Evolutionary conservation across 2,797 vertebrate genomes (phyloP), one percentile per base, ranked within the genome.

Genomic region (Pseudomugil tenellus): DNA sequence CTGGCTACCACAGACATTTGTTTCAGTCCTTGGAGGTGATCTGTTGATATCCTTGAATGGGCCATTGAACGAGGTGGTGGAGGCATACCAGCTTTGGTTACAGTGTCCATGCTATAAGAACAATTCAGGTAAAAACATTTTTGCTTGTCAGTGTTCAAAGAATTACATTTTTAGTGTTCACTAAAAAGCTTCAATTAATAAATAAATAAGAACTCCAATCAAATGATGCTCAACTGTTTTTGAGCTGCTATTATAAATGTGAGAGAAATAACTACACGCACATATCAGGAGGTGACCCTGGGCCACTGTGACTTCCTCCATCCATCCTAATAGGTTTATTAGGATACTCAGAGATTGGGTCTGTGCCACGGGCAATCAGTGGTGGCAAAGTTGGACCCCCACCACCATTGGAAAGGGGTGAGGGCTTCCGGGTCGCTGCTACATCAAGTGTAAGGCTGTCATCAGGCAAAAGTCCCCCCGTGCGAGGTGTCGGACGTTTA

Each of bases 271-370:
- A 4, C 4, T 57, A 6, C 23, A 84, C 96, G 60, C 95, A 99
- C 98, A 92, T 77, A 87, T 99, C 96, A 59, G 98, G 98, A 73
- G 98, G 98, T 1, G 98, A 99, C 76, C 96, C 97, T 16, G 98
- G 97, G 41, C 95, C 95, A 72, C 96, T 99, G 80, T 93, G 91
- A 75, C 94, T 96, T 74, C 96, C 94, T 41, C 95, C 93, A 7
- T 98, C 97, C 79, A 97, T 91, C 90, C 98, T 98, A 17, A 94
- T 89, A 10, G 96, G 91, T 78, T 99, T 98, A 79, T 96, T 92
- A 72, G 94, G 88, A 55, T 99, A 96, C 0, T 96, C 98, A 48
- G 89, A 7, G 2, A 95, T 66, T 0, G 95, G 73, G 56, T 99
- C 97, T 0, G 97, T 96, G 70, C 98, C 95, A 43, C 98, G 96